Evolutionary conservation across 1,140 invertebrate species (phyloP).

Genomic region (Trichonephila clavipes): DNA sequence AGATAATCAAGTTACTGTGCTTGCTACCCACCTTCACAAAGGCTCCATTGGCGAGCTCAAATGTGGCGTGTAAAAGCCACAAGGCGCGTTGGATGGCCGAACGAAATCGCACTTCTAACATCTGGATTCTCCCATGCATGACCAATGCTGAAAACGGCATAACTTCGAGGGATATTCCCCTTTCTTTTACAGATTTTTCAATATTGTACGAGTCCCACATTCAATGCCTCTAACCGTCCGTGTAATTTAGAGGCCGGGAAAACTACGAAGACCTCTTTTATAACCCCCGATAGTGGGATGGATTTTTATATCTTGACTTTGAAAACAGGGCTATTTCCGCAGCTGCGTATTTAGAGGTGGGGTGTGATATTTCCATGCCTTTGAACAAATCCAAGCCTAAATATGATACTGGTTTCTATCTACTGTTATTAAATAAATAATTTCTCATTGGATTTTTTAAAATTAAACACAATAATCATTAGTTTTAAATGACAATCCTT

Average conservation of each 20-base stretch:
- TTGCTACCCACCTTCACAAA: background rate
- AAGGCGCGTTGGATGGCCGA: slow-evolving; percentile 2
- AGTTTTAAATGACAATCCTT: no score
- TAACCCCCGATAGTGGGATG: slow-evolving; percentile 11
- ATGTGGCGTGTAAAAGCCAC: slow-evolving; percentile 3
- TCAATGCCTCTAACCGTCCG: slow-evolving; percentile 64
- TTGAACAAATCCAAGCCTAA: background rate
- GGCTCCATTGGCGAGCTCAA: background rate
- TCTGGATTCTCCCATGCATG: slow-evolving; percentile 47
- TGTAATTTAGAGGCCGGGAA: slow-evolving; percentile 50
- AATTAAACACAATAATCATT: no score
- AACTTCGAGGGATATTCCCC: background rate
- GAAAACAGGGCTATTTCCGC: slow-evolving; percentile 38
- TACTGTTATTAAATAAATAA: no score
- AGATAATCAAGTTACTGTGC: slow-evolving; percentile 52
- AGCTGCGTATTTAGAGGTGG: slow-evolving; percentile 3
- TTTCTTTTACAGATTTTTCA: slow-evolving; percentile 46
- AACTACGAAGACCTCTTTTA: background rate
- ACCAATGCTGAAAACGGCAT: slow-evolving; percentile 43
- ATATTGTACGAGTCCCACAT: slow-evolving; percentile 13
- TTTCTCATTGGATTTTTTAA: no score
- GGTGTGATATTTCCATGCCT: background rate
- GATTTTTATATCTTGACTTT: slow-evolving; percentile 8
- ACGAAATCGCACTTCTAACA: slow-evolving; percentile 47
- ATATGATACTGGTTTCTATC: background rate